A percentile compares a stretch with the other conserved stretches of the same genome.
These are phyloP conservation scores for Anguilla megastoma DNA, from an alignment of 2,797 vertebrate genomes.

Conservation along the genomic window DNA sequence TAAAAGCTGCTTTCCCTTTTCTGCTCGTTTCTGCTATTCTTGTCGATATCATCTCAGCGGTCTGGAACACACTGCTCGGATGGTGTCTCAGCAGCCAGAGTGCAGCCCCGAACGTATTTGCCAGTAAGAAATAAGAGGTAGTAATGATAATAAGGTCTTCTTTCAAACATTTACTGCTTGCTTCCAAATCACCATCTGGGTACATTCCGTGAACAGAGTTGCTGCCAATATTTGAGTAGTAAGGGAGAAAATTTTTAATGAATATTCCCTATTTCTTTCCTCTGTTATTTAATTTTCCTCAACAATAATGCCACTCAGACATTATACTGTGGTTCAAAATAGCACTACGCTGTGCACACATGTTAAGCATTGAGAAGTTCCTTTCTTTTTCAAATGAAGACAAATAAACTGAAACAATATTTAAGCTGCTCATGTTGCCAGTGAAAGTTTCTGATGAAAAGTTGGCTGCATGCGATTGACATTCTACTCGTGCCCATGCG, in stretches of 20 bases:
- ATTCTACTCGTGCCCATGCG: slow-evolving; percentile 1
- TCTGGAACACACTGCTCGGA: not conserved
- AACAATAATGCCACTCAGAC: slow-evolving; percentile 21
- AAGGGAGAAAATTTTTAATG: not conserved
- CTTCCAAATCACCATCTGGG: not conserved
- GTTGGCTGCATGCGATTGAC: not conserved
- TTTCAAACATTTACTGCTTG: not conserved
- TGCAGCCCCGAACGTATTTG: not conserved
- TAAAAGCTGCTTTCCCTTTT: not conserved
- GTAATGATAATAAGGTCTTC: not conserved
- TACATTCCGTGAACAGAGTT: not conserved
- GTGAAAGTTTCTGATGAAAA: not conserved
- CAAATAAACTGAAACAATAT: slow-evolving; percentile 11
- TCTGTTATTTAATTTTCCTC: slow-evolving; percentile 3
- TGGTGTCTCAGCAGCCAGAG: not conserved
- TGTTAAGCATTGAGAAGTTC: not conserved
- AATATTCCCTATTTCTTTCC: not conserved
- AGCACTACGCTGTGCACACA: slow-evolving; percentile 4
- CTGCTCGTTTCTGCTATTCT: not conserved
- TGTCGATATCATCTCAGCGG: not conserved
- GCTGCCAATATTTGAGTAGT: not conserved
- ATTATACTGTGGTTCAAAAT: slow-evolving; percentile 5
- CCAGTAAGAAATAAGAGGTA: not conserved
- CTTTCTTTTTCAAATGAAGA: slow-evolving; percentile 6
- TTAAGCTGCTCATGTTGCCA: not conserved